Evolutionary conservation across 2,113 vertebrate species (phyloP).

Genomic region (Heloderma charlesbogerti): DNA sequence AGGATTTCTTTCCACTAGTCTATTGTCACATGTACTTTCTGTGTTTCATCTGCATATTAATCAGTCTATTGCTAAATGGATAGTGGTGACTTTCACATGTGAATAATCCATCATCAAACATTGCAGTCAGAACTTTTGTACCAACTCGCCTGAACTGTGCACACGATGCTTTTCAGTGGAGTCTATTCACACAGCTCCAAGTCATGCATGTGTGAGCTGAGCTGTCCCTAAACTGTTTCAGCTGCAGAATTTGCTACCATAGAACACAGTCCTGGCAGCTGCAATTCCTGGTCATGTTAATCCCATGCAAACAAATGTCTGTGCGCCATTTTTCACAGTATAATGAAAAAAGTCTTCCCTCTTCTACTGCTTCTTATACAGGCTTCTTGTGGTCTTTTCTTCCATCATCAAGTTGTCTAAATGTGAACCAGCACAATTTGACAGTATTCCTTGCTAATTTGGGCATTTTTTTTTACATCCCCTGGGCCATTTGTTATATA

Average conservation of each 20-base stretch:
- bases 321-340: not conserved
- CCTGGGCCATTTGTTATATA: slow-evolving; percentile 79
- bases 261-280: not conserved
- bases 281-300: not conserved
- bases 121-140: not conserved
- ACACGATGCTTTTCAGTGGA: not conserved
- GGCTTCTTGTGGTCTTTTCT: slow-evolving; percentile 29
- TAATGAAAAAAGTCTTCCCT: not conserved
- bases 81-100: not conserved
- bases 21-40: not conserved
- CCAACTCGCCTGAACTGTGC: not conserved
- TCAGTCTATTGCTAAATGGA: not conserved
- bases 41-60: not conserved
- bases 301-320: not conserved
- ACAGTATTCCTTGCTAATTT: slow-evolving; percentile 64
- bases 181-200: not conserved
- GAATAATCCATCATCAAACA: not conserved
- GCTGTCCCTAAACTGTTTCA: not conserved
- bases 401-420: slow-evolving; percentile 45
- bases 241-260: not conserved
- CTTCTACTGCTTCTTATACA: not conserved
- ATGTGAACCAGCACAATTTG: slow-evolving; percentile 56
- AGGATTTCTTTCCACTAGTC: not conserved
- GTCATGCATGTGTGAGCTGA: not conserved
- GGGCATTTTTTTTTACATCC: slow-evolving; percentile 71